These are phyloP conservation scores for Agrochola macilenta DNA, from an alignment of 2,888 invertebrate species.

Conservation along the genomic window DNA sequence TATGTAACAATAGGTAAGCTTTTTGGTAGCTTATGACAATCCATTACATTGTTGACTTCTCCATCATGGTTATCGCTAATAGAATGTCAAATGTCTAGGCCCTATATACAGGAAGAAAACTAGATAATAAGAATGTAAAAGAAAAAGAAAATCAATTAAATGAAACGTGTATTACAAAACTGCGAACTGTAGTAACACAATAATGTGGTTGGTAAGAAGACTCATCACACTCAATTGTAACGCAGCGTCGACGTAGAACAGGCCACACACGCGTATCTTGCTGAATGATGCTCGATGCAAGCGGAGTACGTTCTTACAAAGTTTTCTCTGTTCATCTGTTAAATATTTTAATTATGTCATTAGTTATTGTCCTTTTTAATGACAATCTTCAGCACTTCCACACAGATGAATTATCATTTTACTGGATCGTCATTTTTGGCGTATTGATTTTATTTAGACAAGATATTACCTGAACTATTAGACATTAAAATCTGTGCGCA, in stretches of 20 bases:
- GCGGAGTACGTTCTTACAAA: conserved; percentile 27
- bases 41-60: too few species aligned
- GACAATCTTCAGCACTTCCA: too few species aligned
- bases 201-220: conserved; percentile 3
- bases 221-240: conserved; percentile 26
- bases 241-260: conserved; percentile 29
- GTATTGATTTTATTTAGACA: neutral
- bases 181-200: conserved; percentile 38
- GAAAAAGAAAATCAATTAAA: neutral
- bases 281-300: conserved; percentile 33
- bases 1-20: too few species aligned
- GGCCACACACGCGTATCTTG: conserved; percentile 4
- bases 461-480: neutral
- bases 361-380: too few species aligned
- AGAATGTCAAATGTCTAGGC: too few species aligned
- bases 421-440: too few species aligned
- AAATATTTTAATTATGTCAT: neutral
- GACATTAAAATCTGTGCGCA: too few species aligned
- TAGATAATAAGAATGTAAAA: too few species aligned
- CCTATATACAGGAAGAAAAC: too few species aligned
- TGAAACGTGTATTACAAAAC: conserved; percentile 3
- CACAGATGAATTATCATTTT: too few species aligned
- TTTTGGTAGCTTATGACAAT: too few species aligned
- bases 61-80: too few species aligned
- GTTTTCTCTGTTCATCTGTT: conserved; percentile 5